Evolutionary conservation across 2,113 vertebrate species (phyloP).

Genomic region (Phyllopteryx taeniolatus): DNA sequence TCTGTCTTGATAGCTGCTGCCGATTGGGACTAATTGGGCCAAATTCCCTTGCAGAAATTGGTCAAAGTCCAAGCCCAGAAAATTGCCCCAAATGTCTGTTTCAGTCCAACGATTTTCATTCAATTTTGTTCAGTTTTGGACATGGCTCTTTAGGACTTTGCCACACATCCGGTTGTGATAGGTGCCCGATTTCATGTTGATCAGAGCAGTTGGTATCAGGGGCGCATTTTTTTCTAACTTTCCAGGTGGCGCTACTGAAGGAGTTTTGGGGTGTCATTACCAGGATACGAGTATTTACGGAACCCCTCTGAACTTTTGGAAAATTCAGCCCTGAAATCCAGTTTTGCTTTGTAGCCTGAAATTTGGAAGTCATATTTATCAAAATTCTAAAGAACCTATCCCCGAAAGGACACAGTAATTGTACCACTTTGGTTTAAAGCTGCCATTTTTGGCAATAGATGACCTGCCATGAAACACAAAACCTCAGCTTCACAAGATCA

Average conservation of each 20-base stretch:
- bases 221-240: neutral
- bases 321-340: too few relatives aligned
- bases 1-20: neutral
- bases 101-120: neutral
- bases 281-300: too few relatives aligned
- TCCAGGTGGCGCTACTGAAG: too few relatives aligned
- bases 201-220: neutral
- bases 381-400: neutral
- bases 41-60: neutral
- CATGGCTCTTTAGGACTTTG: too few relatives aligned
- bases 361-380: too few relatives aligned
- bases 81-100: neutral
- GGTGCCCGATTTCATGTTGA: neutral
- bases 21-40: neutral
- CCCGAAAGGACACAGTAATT: neutral
- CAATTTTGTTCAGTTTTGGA: neutral
- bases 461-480: neutral
- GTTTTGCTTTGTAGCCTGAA: too few relatives aligned
- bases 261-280: too few relatives aligned
- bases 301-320: too few relatives aligned
- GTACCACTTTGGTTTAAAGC: neutral
- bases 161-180: neutral
- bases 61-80: neutral
- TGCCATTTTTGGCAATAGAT: neutral
- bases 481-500: neutral